These are phyloP conservation scores for Plusia festucae DNA, from an alignment of 2,888 invertebrate genomes.

Conservation along the genomic window DNA sequence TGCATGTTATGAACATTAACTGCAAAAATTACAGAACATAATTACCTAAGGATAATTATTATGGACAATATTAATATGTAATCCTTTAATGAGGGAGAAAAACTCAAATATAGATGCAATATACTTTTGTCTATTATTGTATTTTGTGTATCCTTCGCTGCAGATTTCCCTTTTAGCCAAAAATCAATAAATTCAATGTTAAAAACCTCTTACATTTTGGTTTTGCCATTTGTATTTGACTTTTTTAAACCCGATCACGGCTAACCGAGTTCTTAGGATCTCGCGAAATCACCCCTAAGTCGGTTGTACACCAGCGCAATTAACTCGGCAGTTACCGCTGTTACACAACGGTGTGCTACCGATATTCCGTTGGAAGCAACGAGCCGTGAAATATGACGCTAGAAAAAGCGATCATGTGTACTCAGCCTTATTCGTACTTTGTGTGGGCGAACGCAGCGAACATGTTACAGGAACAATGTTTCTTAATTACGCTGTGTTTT, in stretches of 20 bases:
- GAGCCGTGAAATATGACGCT: slow-evolving; percentile 62
- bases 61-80: too few relatives aligned
- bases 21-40: neutral
- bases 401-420: slow-evolving; percentile 58
- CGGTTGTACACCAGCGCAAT: slow-evolving; percentile 50
- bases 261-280: neutral
- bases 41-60: too few relatives aligned
- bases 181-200: neutral
- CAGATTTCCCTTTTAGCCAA: neutral
- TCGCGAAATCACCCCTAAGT: slow-evolving; percentile 10
- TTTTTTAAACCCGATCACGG: neutral
- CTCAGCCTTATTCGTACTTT: slow-evolving; percentile 34
- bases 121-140: too few relatives aligned
- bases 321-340: slow-evolving; percentile 61
- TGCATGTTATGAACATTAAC: neutral
- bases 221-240: neutral
- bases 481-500: slow-evolving; percentile 1
- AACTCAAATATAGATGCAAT: too few relatives aligned
- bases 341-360: slow-evolving; percentile 71
- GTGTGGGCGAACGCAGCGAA: slow-evolving; percentile 11
- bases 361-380: slow-evolving; percentile 69
- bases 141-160: neutral
- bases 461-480: slow-evolving; percentile 12
- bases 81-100: too few relatives aligned
- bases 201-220: neutral